phyloP scores from a whole-genome alignment of 2,113 vertebrate genomes.

The Alethe diademata region DNA sequence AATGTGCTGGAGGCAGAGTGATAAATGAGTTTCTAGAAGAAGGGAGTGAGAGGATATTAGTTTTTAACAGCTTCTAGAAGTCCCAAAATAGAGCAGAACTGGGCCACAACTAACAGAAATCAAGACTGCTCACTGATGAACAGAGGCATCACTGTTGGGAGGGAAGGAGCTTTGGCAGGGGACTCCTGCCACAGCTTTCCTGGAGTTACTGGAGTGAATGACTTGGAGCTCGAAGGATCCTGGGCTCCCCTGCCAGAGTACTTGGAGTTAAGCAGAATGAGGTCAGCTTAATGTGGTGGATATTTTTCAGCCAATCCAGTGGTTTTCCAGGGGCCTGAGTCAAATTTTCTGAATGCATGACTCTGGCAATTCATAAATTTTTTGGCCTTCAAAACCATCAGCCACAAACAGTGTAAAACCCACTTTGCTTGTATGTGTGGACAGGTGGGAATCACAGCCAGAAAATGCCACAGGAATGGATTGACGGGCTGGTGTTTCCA shows the following conservation, averaged over 20 bases:
- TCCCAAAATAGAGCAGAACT: conserved; percentile 36
- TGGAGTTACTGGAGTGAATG: neutral
- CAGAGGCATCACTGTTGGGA: neutral
- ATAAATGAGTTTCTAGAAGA: conserved; percentile 18
- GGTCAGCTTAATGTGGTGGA: conserved; percentile 18
- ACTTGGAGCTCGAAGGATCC: neutral
- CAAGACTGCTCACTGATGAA: neutral
- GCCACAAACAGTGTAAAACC: neutral
- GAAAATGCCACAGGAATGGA: neutral
- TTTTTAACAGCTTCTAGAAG: conserved; percentile 31
- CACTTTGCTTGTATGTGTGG: neutral
- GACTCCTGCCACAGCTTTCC: neutral
- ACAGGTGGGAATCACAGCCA: neutral
- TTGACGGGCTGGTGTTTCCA: neutral
- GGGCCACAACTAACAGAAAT: neutral
- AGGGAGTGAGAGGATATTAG: neutral
- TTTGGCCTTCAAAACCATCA: neutral
- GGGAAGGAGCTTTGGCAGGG: conserved; percentile 23
- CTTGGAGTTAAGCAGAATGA: conserved; percentile 14
- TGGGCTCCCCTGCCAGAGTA: neutral
- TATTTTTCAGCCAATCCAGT: conserved; percentile 13
- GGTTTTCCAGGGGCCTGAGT: conserved; percentile 17
- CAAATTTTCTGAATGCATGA: neutral
- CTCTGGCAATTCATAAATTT: neutral
- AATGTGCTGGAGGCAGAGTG: conserved; percentile 4